Evolutionary conservation across 2,888 invertebrate species (phyloP), one percentile per base, ranked within the genome.

Genomic region (Eupelmus urozonus): DNA sequence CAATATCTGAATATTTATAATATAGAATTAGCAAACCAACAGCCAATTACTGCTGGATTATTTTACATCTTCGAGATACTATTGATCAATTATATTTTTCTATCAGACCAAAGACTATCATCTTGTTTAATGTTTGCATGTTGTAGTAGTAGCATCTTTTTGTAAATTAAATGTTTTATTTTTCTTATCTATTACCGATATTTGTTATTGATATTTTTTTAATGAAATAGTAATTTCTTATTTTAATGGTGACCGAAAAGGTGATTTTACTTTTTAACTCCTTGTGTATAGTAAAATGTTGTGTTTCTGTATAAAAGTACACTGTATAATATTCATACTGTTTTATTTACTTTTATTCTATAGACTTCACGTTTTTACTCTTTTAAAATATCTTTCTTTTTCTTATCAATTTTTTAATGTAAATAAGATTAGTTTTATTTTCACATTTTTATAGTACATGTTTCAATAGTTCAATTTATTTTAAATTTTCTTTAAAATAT

Each of bases 11-110:
- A 45, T 45, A 13, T 66, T 70, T 77, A 5, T 20, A 40, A 40
- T 20, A 40, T 62, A 45, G 27, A 60, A 83, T 86, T 85, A 84
- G 82, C 86, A 86, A 86, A 84, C 86, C 85, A 85, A 84, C 86
- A 86, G 86, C 86, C 86, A 86, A 86, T 86, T 83, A 85, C 78
- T 66, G 70, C 66, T 77, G 60, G 62, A 55, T 45, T n/a, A n/a
- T n/a, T 66, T 66, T 9, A 53, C 2, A n/a, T 9, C 59, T 60
- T 27, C 40, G 20, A 57, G 40, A 66, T 42, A 45, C 27, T 45
- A 25, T 69, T 25, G 13, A 66, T 55, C n/a, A 25, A 65, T 63
- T 51, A 1, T 45, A n/a, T 18, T 55, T 53, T 60, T 67, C 34
- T 53, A 66, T 51, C 49, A 18, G 40, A 27, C 4, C 11, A 63